Evolutionary conservation across 2,888 invertebrate species (phyloP).

Genomic region (Gerris lacustris): DNA sequence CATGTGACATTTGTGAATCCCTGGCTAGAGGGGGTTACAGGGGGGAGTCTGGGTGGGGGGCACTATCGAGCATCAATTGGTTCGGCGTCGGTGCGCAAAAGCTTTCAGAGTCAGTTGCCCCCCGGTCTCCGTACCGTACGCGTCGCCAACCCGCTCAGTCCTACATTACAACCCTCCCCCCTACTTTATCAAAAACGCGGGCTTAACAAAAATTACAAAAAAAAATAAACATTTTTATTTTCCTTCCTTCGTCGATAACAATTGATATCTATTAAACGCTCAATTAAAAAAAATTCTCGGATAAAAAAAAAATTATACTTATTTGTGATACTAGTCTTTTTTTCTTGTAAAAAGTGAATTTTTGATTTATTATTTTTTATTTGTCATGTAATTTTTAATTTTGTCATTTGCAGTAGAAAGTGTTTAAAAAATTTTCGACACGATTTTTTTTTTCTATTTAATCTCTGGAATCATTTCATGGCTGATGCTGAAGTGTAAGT

Average conservation of each 20-base stretch:
- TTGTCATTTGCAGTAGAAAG: too few relatives aligned
- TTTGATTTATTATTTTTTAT: not conserved
- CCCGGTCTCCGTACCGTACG: not conserved
- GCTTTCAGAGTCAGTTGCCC: conserved; percentile 13
- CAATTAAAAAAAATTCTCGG: not conserved
- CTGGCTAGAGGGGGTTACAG: not conserved
- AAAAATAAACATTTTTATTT: too few relatives aligned
- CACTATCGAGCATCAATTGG: conserved; percentile 31
- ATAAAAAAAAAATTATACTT: not conserved
- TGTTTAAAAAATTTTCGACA: too few relatives aligned
- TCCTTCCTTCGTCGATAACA: not conserved
- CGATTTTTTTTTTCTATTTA: too few relatives aligned
- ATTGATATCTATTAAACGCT: not conserved
- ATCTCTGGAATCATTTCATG: too few relatives aligned
- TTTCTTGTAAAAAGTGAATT: not conserved
- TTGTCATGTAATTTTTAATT: too few relatives aligned
- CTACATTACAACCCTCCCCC: not conserved
- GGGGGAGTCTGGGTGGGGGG: conserved; percentile 25
- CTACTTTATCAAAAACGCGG: not conserved
- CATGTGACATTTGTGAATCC: conserved; percentile 5
- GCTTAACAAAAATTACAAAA: too few relatives aligned
- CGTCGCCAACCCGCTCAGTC: not conserved
- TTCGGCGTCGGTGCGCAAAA: conserved; percentile 26
- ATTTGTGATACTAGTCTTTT: conserved; percentile 1
- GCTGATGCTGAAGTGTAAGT: too few relatives aligned